phyloP scores from a whole-genome alignment of 2,113 vertebrate genomes.

The Sphyrna mokarran region DNA sequence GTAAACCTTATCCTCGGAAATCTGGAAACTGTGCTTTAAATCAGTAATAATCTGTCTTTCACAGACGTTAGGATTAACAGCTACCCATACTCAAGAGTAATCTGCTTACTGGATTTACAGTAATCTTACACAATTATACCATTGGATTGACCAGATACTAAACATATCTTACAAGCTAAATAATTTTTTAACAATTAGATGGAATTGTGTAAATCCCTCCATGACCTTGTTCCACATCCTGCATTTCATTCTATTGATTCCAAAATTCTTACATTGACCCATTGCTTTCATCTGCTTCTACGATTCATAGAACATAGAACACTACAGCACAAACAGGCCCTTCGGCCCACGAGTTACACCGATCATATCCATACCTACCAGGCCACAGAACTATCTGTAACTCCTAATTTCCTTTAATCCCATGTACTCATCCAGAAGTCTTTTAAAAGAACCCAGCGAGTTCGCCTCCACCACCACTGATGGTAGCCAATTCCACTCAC shows the following conservation, averaged over 20 bases:
- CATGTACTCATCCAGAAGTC: too few species aligned
- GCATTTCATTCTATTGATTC: not conserved
- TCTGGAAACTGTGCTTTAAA: constrained; percentile 9
- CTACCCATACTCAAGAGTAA: not conserved
- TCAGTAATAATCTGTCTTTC: constrained; percentile 19
- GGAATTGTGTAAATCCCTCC: not conserved
- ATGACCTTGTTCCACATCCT: not conserved
- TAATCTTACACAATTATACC: not conserved
- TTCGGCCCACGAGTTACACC: too few species aligned
- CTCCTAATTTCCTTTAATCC: too few species aligned
- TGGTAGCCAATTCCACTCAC: too few species aligned
- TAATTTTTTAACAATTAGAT: constrained; percentile 3
- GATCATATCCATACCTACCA: too few species aligned
- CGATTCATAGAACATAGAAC: too few species aligned
- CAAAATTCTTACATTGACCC: not conserved
- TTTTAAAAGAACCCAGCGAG: too few species aligned
- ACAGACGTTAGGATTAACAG: not conserved
- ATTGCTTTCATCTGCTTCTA: not conserved
- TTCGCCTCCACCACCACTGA: too few species aligned
- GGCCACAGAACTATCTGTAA: too few species aligned
- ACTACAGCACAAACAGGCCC: too few species aligned
- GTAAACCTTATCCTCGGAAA: not conserved
- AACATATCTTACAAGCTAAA: constrained; percentile 24
- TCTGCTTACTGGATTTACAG: constrained; percentile 30
- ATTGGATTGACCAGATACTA: constrained; percentile 11